Evolutionary conservation across 2,113 vertebrate species (phyloP).

Genomic region (Sinosuthora webbiana): DNA sequence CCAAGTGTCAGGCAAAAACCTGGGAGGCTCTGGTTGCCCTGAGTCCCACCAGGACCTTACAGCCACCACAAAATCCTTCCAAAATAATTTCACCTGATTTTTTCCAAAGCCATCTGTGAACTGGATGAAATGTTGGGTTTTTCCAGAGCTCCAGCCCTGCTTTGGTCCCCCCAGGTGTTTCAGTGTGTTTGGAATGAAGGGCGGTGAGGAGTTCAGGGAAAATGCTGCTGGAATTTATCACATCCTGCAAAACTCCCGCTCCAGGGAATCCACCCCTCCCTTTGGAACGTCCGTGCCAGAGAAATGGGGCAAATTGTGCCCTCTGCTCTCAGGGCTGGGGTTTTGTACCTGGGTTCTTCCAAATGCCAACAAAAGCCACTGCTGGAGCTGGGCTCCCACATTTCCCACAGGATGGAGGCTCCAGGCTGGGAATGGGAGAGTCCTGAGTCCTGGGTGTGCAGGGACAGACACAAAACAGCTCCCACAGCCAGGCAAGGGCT

Average conservation of each 20-base stretch:
- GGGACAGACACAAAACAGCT: not conserved
- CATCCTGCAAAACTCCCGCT: not conserved
- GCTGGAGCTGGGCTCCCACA: not conserved
- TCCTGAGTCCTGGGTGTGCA: not conserved
- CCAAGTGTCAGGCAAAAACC: not conserved
- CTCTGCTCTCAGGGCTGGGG: not conserved
- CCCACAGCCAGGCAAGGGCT: not conserved
- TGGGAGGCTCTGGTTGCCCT: not conserved
- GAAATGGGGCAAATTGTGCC: not conserved
- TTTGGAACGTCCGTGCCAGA: fast-evolving
- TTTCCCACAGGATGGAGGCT: not conserved
- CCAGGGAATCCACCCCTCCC: not conserved
- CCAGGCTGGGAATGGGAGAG: not conserved
- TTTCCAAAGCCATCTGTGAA: not conserved
- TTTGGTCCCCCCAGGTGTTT: not conserved
- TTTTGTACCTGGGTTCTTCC: not conserved
- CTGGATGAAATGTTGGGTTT: not conserved
- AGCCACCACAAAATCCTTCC: not conserved
- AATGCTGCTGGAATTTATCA: not conserved
- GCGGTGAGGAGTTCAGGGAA: not conserved
- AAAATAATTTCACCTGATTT: fast-evolving
- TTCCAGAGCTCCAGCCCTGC: not conserved
- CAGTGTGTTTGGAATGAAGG: not conserved
- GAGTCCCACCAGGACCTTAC: not conserved
- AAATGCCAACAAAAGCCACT: not conserved